Evolutionary conservation across 1,140 invertebrate genomes (phyloP), one percentile per base, ranked within the genome.

Genomic region (Drosophila elegans): DNA sequence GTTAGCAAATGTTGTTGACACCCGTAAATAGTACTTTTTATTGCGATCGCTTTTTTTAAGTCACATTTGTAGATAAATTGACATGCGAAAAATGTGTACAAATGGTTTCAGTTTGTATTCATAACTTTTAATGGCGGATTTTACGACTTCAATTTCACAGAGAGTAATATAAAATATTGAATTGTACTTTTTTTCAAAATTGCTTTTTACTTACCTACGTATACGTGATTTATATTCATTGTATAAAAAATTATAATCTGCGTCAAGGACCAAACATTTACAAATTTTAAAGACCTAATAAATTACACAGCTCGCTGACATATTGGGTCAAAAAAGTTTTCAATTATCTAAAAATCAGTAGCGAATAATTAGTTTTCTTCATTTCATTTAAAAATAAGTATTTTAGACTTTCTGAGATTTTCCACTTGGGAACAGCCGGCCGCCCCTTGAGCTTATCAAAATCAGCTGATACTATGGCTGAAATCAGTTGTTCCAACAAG

Each of bases 1-100:
- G 59, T 67, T 57, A 29, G 27, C 16, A 3, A 34, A 57, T 59
- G 32, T 25, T 66, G 46, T 52, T 66, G 60, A 52, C 64, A 68
- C 11, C 38, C 38, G 45, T 66, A 48, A 66, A 63, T 16, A 32
- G 27, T 16, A 25, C 4, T 67, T 39, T 49, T 64, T 63, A 49
- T 13, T 27, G 16, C n/a, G 27, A n/a, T 16, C 16, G n/a, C 57
- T 32, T 61, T 57, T 61, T 57, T 4, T n/a, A 25, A 12, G 56
- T 41, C 13, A 11, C 25, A 42, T 41, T 44, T 34, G 11, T 4
- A 34, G 25, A 16, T 59, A 21, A 21, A 44, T 41, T 49, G 36
- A 44, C 57, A 63, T 12, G 9, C 29, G 10, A 60, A 45, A 25
- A 34, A 2, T 25, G 2, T 34, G 63, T 63, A 32, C n/a, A 38